Evolutionary conservation across 2,113 vertebrate species (phyloP), one percentile per base, ranked within the genome.

Genomic region (Zosterops borbonicus): DNA sequence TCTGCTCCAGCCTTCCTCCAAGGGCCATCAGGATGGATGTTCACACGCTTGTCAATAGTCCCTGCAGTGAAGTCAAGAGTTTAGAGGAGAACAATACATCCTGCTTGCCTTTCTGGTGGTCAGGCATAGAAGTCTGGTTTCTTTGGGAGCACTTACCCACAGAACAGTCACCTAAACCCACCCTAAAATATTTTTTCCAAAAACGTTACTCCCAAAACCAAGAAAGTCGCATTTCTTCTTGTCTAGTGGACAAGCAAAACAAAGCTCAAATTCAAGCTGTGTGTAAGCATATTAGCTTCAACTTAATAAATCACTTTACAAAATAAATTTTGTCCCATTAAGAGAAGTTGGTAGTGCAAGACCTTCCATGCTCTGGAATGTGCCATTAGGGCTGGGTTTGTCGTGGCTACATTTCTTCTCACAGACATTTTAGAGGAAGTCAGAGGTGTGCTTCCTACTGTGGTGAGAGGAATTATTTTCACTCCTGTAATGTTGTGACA

Each of bases 391-490:
- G 28, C 28, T 31, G 76, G 50, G 50, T 77, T 92, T 91, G 16
- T 73, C 55, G 27, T 5, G 37, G 58, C 33, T 31, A 3, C 1
- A 14, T 62, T 77, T 60, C 59, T 77, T 73, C 69, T 87, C 63
- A 24, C 2, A 58, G 44, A 20, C 15, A 5, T 79, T 89, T 68
- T 24, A 82, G 46, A 89, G 46, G 24, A 56, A 91, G 55, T 21
- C 78, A 73, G 0, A 87, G 70, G 39, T 46, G 49, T 17, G 69
- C 31, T 62, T 80, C 76, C 47, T 31, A 6, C 56, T 29, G 58
- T 27, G 39, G 84, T 42, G 84, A 79, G 81, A 95, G 70, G 67
- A 87, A 29, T 50, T 90, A 47, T 92, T 95, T 63, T 62, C 87
- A 65, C 59, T 49, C 47, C 47, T 42, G 3, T 23, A 84, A 89